Conservation (phyloP, 1,140 invertebrate genomes). For the Magallana gigas region DNA sequence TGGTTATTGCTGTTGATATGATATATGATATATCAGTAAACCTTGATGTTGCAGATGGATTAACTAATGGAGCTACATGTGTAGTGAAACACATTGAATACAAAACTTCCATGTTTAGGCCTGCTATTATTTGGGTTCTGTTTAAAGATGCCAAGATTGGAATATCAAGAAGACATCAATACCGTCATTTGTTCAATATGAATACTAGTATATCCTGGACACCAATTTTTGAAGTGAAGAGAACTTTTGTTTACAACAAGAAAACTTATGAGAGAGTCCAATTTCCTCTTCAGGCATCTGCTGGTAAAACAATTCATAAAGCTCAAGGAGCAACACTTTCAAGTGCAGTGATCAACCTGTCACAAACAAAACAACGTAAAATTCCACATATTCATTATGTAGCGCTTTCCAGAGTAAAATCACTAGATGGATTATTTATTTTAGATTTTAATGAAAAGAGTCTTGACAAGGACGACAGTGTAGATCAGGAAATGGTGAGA, state of each 20-base stretch:
- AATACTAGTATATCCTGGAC: slow-evolving; percentile 42
- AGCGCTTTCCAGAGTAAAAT: slow-evolving; percentile 43
- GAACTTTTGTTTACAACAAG: slow-evolving; percentile 23
- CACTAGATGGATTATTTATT: slow-evolving; percentile 39
- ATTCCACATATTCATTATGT: slow-evolving; percentile 55
- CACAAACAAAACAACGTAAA: slow-evolving; percentile 42
- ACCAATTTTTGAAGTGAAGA: slow-evolving; percentile 51
- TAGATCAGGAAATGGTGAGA: slow-evolving; percentile 47
- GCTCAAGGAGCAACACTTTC: slow-evolving; percentile 45
- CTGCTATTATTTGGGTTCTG: slow-evolving; percentile 51
- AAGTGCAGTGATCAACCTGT: slow-evolving; percentile 36
- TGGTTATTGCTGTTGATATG: slow-evolving; percentile 46
- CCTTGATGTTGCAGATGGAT: slow-evolving; percentile 46
- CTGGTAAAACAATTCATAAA: slow-evolving; percentile 50
- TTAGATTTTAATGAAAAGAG: slow-evolving; percentile 45
- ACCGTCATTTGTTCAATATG: slow-evolving; percentile 20
- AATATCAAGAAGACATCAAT: slow-evolving; percentile 38
- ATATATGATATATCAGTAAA: slow-evolving; percentile 50
- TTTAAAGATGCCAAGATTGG: slow-evolving; percentile 48
- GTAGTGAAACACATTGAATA: slow-evolving; percentile 55
- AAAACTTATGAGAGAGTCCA: slow-evolving; percentile 51
- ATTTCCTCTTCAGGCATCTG: slow-evolving; percentile 47
- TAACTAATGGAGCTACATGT: slow-evolving; percentile 45
- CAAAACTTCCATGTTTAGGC: slow-evolving; percentile 28
- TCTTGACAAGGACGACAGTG: slow-evolving; percentile 13